Evolutionary conservation across 1,140 invertebrate genomes (phyloP).

Genomic region (Magallana ariakensis): DNA sequence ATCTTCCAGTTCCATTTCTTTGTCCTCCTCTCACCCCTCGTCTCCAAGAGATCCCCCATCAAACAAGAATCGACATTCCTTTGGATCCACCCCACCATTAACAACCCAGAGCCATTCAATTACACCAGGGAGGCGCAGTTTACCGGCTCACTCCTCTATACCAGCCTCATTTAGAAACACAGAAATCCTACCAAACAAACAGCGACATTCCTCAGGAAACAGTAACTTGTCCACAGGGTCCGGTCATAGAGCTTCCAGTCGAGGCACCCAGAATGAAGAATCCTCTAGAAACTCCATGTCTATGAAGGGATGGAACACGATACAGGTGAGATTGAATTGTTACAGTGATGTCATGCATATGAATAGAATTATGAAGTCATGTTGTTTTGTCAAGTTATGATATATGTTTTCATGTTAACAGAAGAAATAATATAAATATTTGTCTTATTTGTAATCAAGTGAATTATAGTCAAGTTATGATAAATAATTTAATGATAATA

Average conservation of each 20-base stretch:
- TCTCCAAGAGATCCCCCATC: slow-evolving; percentile 8
- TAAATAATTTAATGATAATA: too few relatives aligned
- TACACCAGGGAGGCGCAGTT: slow-evolving; percentile 3
- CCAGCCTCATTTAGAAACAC: slow-evolving; percentile 8
- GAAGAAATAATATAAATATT: too few relatives aligned
- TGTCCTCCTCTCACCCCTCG: neutral
- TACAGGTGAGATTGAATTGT: neutral
- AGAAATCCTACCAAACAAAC: slow-evolving; percentile 31
- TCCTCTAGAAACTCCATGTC: neutral
- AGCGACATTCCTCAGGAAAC: slow-evolving; percentile 9
- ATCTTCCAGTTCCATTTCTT: slow-evolving; percentile 17
- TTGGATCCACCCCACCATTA: neutral
- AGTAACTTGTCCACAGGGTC: neutral
- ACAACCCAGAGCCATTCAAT: neutral
- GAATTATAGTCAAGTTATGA: too few relatives aligned
- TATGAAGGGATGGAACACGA: slow-evolving; percentile 11
- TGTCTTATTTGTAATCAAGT: too few relatives aligned
- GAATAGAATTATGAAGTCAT: too few relatives aligned
- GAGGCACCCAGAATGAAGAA: slow-evolving; percentile 10
- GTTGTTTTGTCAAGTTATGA: too few relatives aligned
- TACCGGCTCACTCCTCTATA: neutral
- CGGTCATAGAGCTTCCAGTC: neutral
- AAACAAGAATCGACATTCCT: slow-evolving; percentile 10
- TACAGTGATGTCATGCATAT: too few relatives aligned
- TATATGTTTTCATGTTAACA: too few relatives aligned